Evolutionary conservation across 2,113 vertebrate genomes (phyloP).

Genomic region (Prunella himalayana): DNA sequence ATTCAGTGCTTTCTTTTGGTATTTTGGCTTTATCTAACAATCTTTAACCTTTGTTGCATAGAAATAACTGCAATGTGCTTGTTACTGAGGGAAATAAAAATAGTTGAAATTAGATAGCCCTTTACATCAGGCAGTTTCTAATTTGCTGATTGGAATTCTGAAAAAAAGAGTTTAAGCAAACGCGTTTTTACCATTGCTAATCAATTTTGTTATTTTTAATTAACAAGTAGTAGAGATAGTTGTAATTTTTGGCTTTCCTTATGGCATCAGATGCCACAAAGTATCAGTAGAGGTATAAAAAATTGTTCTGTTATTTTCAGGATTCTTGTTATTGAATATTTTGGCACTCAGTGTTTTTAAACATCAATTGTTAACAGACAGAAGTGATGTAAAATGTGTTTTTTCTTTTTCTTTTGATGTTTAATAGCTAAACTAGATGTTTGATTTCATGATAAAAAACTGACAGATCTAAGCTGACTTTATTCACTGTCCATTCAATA

Average conservation of each 20-base stretch:
- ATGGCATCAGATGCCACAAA: neutral
- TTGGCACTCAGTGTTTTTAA: neutral
- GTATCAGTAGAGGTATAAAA: neutral
- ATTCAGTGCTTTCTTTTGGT: neutral
- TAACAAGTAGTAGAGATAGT: neutral
- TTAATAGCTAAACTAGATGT: neutral
- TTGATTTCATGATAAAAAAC: neutral
- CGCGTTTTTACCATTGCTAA: neutral
- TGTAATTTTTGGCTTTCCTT: neutral
- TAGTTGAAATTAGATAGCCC: neutral
- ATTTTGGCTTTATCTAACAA: neutral
- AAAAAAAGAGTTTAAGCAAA: neutral
- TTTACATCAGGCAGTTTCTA: neutral
- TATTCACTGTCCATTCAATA: neutral
- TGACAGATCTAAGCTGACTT: neutral
- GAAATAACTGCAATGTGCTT: neutral
- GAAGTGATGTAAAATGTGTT: neutral
- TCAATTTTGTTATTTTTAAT: neutral
- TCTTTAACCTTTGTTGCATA: neutral
- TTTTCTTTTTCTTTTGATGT: neutral
- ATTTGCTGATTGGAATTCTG: neutral
- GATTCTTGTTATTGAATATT: neutral
- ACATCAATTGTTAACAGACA: neutral
- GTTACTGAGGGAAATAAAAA: neutral
- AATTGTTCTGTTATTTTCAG: neutral